Evolutionary conservation across 2,888 invertebrate genomes (phyloP), one percentile per base, ranked within the genome.

Genomic region (Odontocerum albicorne): DNA sequence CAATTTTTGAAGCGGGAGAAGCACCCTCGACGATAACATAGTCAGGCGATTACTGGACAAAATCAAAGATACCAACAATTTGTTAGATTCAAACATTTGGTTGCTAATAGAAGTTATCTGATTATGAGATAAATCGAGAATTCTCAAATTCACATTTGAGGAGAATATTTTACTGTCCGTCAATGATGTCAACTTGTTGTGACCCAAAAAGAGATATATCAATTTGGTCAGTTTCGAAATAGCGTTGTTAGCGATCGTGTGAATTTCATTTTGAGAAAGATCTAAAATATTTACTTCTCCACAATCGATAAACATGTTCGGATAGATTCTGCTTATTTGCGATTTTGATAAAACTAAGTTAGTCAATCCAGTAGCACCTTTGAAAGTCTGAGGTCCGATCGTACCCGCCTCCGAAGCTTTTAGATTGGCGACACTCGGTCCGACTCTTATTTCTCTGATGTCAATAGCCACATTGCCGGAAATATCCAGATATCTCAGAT

Each of bases 401-500:
- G 16, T 16, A 2, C 15, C 10, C 3, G 2, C 12, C 7, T 39
- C 17, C 10, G 27, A 21, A 8, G 38, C 16, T 15, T 39, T 39
- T 2, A 53, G 22, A 4, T 38, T 39, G 8, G 13, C 16, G 19
- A 53, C n/a, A 15, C 8, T 40, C 7, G 36, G 39, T 13, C 31
- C 38, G 13, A 53, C 13, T 3, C 13, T 53, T 32, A 46, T 4
- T 2, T n/a, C 15, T 10, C 19, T 8, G 12, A 53, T 17, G 15
- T 53, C 35, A 2, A 46, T n/a, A 2, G 13, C 13, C 2, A 27
- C 8, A 20, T 46, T 46, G 6, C 13, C 2, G 19, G 53, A 33
- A 2, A 46, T 2, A 32, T 53, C 53, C 53, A 53, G 22, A n/a
- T 21, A 20, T 15, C 39, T 31, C n/a, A 53, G 31, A 13, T 32